Evolutionary conservation across 2,888 invertebrate genomes (phyloP).

Genomic region (Mimas tiliae): DNA sequence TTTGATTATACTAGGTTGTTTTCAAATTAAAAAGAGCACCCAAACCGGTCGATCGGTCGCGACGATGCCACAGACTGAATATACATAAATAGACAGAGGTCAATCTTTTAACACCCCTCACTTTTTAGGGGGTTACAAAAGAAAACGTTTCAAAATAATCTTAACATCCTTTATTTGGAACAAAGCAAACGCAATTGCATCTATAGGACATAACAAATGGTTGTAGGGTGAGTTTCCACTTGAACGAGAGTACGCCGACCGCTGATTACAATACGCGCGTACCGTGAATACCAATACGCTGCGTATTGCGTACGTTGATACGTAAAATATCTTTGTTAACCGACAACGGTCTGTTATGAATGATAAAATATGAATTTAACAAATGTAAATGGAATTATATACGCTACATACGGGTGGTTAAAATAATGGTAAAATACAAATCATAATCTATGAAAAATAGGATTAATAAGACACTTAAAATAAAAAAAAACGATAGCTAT

Average conservation of each 20-base stretch:
- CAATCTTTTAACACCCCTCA: too few species aligned
- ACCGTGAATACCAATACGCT: slow-evolving; percentile 21
- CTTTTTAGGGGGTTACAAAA: too few species aligned
- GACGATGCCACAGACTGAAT: too few species aligned
- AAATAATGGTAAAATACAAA: too few species aligned
- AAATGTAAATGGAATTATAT: neutral
- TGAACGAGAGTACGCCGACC: slow-evolving; percentile 10
- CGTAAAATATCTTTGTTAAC: slow-evolving; percentile 14
- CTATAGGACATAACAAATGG: slow-evolving; percentile 22
- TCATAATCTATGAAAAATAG: too few species aligned
- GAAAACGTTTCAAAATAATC: too few species aligned
- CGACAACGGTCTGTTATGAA: neutral
- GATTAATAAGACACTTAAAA: too few species aligned
- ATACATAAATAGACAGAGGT: too few species aligned
- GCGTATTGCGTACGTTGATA: neutral
- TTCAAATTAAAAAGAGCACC: too few species aligned
- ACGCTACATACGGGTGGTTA: neutral
- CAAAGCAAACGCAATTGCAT: slow-evolving; percentile 26
- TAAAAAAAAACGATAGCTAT: too few species aligned
- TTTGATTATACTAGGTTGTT: too few species aligned
- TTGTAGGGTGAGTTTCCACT: slow-evolving; percentile 20
- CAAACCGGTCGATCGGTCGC: too few species aligned
- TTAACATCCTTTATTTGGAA: neutral
- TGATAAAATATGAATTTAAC: neutral
- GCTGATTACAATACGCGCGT: slow-evolving; percentile 22